Conservation (phyloP, 2,797 vertebrate genomes). For the Xenops minutus region DNA sequence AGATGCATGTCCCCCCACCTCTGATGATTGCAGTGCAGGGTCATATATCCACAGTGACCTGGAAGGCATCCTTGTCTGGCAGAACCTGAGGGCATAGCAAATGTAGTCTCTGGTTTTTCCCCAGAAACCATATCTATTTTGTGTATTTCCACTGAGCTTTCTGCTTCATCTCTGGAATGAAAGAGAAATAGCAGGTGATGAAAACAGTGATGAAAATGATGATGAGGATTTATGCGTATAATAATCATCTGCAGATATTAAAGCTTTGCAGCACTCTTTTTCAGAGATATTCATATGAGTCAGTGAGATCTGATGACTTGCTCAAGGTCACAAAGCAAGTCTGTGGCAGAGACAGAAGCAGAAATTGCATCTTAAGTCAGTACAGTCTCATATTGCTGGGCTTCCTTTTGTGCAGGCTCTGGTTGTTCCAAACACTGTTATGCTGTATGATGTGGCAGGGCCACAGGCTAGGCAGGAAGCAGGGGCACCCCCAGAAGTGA, state of each 20-base stretch:
- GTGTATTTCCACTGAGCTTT: not conserved
- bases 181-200: not conserved
- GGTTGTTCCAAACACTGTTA: not conserved
- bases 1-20: fast-evolving
- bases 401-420: not conserved
- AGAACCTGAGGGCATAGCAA: not conserved
- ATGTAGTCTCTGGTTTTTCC: not conserved
- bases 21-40: not conserved
- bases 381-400: not conserved
- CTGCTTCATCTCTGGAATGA: not conserved
- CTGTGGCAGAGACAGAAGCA: constrained; percentile 4
- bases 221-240: not conserved
- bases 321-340: constrained; percentile 33
- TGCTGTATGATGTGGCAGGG: not conserved
- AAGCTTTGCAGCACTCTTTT: constrained; percentile 25
- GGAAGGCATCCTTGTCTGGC: not conserved
- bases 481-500: not conserved
- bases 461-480: not conserved
- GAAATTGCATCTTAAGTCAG: not conserved
- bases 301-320: constrained; percentile 1
- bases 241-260: constrained; percentile 37
- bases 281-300: not conserved
- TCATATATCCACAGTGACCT: fast-evolving
- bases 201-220: constrained; percentile 26
- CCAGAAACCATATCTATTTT: not conserved